Conservation (phyloP, 1,140 invertebrate species). For the Zaprionus tsacasi region DNA sequence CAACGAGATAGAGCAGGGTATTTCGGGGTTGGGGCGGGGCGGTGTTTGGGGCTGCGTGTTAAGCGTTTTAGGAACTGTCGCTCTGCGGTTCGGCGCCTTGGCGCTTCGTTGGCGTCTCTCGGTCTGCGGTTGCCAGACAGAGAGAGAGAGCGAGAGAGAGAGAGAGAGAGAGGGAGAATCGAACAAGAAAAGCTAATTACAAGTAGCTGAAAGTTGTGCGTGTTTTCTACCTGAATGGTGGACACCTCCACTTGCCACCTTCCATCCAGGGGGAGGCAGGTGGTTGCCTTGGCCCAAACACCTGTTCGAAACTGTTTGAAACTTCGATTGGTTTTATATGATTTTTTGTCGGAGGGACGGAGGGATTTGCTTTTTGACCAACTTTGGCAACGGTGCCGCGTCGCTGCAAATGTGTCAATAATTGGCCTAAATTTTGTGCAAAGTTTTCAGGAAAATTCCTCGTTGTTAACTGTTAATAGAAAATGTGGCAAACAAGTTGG, state of each 20-base stretch:
- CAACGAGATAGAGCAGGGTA: not conserved
- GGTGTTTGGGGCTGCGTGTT: conserved; percentile 46
- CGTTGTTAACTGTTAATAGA: conserved; percentile 18
- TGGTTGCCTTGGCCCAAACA: conserved; percentile 46
- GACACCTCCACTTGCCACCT: conserved; percentile 13
- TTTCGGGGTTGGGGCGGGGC: not conserved
- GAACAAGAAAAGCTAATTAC: conserved; percentile 82
- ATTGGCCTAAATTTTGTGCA: conserved; percentile 60
- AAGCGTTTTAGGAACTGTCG: conserved; percentile 67
- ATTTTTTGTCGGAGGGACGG: conserved; percentile 15
- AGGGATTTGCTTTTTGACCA: conserved; percentile 10
- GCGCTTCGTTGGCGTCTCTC: conserved; percentile 43
- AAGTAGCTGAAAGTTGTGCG: conserved; percentile 80
- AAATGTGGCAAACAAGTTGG: conserved; percentile 16
- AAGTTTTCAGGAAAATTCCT: conserved; percentile 25
- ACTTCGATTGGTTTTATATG: conserved; percentile 81
- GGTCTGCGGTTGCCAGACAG: conserved; percentile 53
- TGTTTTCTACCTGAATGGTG: conserved; percentile 63
- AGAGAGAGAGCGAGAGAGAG: no score
- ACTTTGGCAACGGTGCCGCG: conserved; percentile 22
- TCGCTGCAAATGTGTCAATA: conserved; percentile 72
- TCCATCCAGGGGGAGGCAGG: not conserved
- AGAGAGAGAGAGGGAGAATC: conserved; percentile 39
- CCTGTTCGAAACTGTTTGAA: conserved; percentile 71
- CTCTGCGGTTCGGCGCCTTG: conserved; percentile 39